Conservation (phyloP, 1,140 invertebrate genomes). For the Akabosia matsudoensis region DNA sequence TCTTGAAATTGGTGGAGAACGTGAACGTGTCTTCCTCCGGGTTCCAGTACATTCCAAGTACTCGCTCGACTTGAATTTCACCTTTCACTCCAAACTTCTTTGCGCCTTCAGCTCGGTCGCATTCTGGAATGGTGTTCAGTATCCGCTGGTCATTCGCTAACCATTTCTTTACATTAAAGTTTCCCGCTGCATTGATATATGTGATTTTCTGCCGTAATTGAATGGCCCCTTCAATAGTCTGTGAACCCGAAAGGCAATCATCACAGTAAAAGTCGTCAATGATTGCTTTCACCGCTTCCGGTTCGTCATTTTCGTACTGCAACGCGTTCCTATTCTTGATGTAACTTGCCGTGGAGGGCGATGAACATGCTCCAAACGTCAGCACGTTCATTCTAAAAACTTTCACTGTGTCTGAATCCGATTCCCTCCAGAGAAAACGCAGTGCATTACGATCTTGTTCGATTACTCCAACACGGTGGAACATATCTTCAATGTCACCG, state of each 20-base stretch:
- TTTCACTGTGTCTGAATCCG: neutral
- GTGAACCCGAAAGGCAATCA: neutral
- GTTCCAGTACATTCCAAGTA: slow-evolving; percentile 28
- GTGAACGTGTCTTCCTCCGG: slow-evolving; percentile 17
- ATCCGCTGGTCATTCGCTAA: neutral
- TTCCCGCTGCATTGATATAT: neutral
- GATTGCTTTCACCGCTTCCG: neutral
- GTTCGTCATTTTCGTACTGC: neutral
- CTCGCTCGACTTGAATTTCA: neutral
- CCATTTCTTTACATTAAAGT: neutral
- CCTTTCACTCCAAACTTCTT: neutral
- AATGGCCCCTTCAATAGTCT: neutral
- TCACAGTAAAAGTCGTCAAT: neutral
- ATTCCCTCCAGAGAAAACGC: slow-evolving; percentile 27
- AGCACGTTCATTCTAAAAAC: slow-evolving; percentile 30
- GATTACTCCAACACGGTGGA: slow-evolving; percentile 28
- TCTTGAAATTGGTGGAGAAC: slow-evolving; percentile 17
- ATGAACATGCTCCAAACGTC: slow-evolving; percentile 27
- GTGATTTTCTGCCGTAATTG: neutral
- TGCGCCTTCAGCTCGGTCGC: neutral
- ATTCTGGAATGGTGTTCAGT: neutral
- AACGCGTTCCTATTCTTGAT: neutral
- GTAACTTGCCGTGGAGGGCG: neutral
- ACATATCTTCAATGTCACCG: slow-evolving; percentile 37
- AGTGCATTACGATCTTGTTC: slow-evolving; percentile 3